These are phyloP conservation scores for Falco columbarius DNA, from an alignment of 2,797 vertebrate genomes.

Conservation along the genomic window DNA sequence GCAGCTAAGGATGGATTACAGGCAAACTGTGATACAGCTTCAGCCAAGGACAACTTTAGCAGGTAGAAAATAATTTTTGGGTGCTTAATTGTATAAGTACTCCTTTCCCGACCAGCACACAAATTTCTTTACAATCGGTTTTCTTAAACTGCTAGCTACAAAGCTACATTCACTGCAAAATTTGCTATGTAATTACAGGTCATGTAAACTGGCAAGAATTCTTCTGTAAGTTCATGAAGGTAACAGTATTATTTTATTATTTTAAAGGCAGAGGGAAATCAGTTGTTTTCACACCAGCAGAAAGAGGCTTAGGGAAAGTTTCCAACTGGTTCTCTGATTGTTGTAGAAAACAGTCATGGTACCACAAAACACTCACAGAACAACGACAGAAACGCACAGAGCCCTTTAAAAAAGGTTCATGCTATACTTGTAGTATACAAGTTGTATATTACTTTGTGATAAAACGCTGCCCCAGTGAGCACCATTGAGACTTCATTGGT, in stretches of 20 bases:
- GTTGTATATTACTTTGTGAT: conserved; percentile 87
- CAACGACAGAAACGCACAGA: not conserved
- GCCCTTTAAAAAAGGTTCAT: not conserved
- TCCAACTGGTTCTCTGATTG: not conserved
- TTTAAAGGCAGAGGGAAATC: not conserved
- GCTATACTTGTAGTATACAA: not conserved
- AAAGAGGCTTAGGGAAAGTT: not conserved
- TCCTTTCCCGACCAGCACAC: not conserved
- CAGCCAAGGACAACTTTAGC: not conserved
- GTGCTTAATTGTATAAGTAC: not conserved
- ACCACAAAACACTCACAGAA: not conserved
- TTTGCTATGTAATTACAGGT: not conserved
- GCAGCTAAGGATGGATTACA: not conserved
- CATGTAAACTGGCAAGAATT: not conserved
- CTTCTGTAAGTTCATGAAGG: not conserved
- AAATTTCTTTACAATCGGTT: not conserved
- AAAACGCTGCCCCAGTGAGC: conserved; percentile 96
- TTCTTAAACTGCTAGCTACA: not conserved
- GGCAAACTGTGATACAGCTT: not conserved
- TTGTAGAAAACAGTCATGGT: not conserved
- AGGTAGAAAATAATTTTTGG: not conserved
- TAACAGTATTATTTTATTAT: not conserved
- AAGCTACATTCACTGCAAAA: not conserved
- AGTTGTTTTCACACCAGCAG: not conserved
- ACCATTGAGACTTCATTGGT: conserved; percentile 99